Evolutionary conservation across 2,113 vertebrate species (phyloP).

Genomic region (Tragelaphus imberbis): DNA sequence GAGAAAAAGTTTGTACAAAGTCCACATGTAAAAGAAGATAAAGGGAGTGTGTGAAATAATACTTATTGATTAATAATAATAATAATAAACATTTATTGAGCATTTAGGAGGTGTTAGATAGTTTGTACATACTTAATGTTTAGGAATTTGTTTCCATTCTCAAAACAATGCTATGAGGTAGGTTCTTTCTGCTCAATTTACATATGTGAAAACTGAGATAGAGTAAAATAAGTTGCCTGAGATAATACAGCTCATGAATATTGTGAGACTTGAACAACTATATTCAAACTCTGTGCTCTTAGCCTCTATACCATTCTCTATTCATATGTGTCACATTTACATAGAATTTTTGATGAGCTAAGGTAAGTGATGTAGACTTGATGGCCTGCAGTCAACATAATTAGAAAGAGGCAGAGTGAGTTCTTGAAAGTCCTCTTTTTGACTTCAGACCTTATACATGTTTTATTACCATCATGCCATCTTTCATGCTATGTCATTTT

Average conservation of each 20-base stretch:
- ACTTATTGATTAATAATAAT: not conserved
- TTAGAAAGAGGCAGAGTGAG: not conserved
- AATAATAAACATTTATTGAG: not conserved
- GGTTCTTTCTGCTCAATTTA: not conserved
- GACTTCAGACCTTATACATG: not conserved
- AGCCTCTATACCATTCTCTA: not conserved
- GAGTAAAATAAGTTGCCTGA: not conserved
- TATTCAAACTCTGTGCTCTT: not conserved
- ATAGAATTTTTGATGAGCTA: not conserved
- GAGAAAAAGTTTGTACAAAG: not conserved
- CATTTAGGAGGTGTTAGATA: not conserved
- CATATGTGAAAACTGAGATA: not conserved
- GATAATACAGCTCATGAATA: not conserved
- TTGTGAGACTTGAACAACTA: not conserved
- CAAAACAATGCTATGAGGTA: not conserved
- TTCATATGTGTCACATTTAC: not conserved
- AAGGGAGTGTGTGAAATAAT: not conserved
- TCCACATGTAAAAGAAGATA: not conserved
- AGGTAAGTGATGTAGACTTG: not conserved
- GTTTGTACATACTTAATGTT: not conserved
- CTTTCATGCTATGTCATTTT: not conserved
- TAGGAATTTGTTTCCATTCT: conserved; percentile 7
- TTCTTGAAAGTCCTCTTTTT: not conserved
- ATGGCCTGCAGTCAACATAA: not conserved
- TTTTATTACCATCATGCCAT: not conserved